Conservation (phyloP, 2,113 vertebrate species). For the Bufo bufo region DNA sequence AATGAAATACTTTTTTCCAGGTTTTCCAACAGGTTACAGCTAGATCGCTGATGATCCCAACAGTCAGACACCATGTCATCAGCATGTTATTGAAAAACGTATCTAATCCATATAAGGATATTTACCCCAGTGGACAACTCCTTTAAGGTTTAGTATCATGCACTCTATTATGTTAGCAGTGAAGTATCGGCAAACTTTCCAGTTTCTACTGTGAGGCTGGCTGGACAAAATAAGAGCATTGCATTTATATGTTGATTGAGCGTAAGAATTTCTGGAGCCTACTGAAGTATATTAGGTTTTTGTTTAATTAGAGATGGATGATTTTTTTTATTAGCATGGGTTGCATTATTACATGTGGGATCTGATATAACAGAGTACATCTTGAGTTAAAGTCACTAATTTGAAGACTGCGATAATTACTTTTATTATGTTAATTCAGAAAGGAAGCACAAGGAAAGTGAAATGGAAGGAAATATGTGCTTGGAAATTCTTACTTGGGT, state of each 20-base stretch:
- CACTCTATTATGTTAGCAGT: background rate
- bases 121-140: too few species aligned
- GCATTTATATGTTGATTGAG: background rate
- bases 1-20: too few species aligned
- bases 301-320: constrained; percentile 9
- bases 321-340: constrained; percentile 35
- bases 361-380: constrained; percentile 27
- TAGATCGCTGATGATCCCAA: too few species aligned
- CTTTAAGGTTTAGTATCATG: background rate
- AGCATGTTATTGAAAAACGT: too few species aligned
- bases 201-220: background rate
- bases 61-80: too few species aligned
- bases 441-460: constrained; percentile 15
- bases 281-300: background rate
- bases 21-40: too few species aligned
- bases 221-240: background rate
- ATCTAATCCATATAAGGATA: too few species aligned
- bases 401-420: constrained; percentile 44
- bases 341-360: constrained; percentile 25
- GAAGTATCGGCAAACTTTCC: background rate
- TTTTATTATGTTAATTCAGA: constrained; percentile 46
- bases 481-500: constrained; percentile 23
- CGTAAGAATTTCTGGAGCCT: background rate
- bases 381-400: constrained; percentile 28
- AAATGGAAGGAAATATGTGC: constrained; percentile 28